Evolutionary conservation across 1,140 invertebrate species (phyloP), one percentile per base, ranked within the genome.

Genomic region (Aphaenogaster rudis): DNA sequence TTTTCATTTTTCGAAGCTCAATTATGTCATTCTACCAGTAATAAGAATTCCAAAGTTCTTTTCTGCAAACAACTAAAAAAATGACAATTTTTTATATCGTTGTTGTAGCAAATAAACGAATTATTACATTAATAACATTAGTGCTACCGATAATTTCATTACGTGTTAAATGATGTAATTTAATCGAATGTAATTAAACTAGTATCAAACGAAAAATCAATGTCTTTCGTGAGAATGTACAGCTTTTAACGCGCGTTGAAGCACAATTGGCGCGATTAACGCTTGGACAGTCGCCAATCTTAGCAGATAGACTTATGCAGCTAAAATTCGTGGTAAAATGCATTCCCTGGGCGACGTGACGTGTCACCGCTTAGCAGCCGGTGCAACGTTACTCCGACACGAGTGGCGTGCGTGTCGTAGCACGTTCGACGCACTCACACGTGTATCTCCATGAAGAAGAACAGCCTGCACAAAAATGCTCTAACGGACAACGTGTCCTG

Each of bases 401-500:
- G 11, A 80, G 2, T 67, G 28, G 28, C 54, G 48, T 21, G 48
- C 36, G 28, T 64, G 39, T 28, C 15, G 50, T 59, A 42, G 15
- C 28, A 28, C 28, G 77, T 69, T 28, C 36, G 13, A 33, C 48
- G 39, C 21, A 33, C 61, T 42, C 33, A 36, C 54, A 42, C 76
- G n/a, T 9, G 39, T 21, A 8, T 28, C 17, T 9, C 33, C 63
- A n/a, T 28, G 7, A 50, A 28, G 69, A 36, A 64, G 71, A 42
- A 17, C 61, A 59, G 59, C 33, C 57, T 69, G 72, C 54, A 79
- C 50, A 42, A 80, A 89, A 77, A 57, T 88, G 64, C 45, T 69
- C 64, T 69, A 88, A 78, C 71, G 71, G 72, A 57, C 71, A 54
- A 50, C 63, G 81, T 71, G 36, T 89, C 66, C 59, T 80, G 45